A percentile compares a stretch with the other conserved stretches of the same genome.
Evolutionary conservation across 2,888 invertebrate species (phyloP).

Genomic region (Gortyna flavago): DNA sequence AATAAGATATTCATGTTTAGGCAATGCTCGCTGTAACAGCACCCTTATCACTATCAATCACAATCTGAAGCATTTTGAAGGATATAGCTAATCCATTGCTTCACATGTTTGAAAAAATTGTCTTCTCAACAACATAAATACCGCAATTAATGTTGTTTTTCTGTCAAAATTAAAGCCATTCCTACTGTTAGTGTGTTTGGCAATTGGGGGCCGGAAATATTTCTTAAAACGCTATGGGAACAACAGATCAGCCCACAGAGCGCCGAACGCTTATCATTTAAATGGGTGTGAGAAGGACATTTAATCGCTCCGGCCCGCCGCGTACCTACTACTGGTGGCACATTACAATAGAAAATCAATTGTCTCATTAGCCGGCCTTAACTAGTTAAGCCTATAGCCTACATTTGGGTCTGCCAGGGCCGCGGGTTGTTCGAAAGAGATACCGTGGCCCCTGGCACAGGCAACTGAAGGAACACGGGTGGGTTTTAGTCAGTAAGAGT

Average conservation of each 20-base stretch:
- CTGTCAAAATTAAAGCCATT: neutral
- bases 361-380: too few relatives aligned
- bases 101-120: neutral
- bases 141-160: neutral
- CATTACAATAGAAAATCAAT: too few relatives aligned
- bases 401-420: too few relatives aligned
- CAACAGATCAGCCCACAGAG: neutral
- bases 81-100: neutral
- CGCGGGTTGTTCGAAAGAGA: too few relatives aligned
- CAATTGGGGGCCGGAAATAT: neutral
- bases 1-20: neutral
- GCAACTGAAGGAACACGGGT: too few relatives aligned
- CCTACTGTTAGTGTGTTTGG: neutral
- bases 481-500: too few relatives aligned
- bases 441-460: too few relatives aligned
- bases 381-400: too few relatives aligned
- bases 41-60: neutral
- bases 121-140: neutral
- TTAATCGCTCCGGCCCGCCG: too few relatives aligned
- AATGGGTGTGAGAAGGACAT: neutral
- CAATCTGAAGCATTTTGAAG: neutral
- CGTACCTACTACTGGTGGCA: too few relatives aligned
- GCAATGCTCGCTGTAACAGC: neutral
- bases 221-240: neutral
- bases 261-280: neutral